A percentile compares a stretch with the other conserved stretches of the same genome.
Evolutionary conservation across 2,888 invertebrate species (phyloP).

Genomic region (Pogonocherus hispidulus): DNA sequence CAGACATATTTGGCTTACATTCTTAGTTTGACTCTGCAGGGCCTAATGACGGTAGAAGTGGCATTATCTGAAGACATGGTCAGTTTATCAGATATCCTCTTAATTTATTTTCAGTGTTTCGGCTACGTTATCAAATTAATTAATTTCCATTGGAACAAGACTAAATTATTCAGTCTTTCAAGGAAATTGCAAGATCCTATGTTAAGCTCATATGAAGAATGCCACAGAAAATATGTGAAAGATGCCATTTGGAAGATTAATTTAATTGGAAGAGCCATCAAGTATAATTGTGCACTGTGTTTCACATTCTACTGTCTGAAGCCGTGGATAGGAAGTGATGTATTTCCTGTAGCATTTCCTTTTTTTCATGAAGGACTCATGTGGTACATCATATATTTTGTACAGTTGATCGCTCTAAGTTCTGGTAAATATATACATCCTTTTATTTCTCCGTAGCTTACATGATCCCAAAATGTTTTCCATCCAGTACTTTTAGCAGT

Average conservation of each 20-base stretch:
- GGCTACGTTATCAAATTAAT: neutral
- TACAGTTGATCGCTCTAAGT: neutral
- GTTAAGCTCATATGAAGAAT: neutral
- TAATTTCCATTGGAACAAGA: neutral
- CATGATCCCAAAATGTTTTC: too few species aligned
- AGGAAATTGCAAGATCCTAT: neutral
- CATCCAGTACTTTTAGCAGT: too few species aligned
- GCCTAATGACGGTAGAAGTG: neutral
- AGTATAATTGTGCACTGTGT: neutral
- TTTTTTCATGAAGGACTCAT: neutral
- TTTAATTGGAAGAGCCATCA: neutral
- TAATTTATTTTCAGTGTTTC: neutral
- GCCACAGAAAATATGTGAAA: neutral
- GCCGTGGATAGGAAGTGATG: neutral
- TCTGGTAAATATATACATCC: neutral
- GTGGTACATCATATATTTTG: neutral
- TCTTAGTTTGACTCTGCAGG: neutral
- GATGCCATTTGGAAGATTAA: neutral
- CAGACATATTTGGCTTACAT: neutral
- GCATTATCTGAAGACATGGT: neutral
- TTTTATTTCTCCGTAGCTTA: too few species aligned
- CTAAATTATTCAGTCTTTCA: neutral
- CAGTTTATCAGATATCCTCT: neutral
- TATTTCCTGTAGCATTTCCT: neutral
- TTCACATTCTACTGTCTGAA: neutral